Base-by-base conservation (phyloP, 2,888 invertebrate genomes). In the Diarsia mendica region DNA sequence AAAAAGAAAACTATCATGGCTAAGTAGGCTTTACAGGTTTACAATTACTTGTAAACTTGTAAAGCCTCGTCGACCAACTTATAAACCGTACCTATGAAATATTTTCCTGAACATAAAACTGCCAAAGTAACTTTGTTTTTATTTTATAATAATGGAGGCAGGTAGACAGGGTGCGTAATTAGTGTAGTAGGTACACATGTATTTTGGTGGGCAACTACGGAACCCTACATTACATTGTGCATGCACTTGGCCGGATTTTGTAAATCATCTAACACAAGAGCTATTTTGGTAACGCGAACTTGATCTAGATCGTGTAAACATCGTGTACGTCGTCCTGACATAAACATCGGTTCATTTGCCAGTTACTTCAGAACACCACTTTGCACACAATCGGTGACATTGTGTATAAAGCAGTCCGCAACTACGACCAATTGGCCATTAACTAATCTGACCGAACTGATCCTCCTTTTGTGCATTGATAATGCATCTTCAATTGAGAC, bases 401-500 rank as follows among this genome's bases (percentile, higher is more conserved):
- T 1, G 33, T 39, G 39, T 53, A 48, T 44, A 8, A 8, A 48
- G 48, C 49, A 49, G 23, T 20, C 10, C 28, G n/a, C 28, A 33
- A 64, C 33, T 18, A 33, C 33, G 10, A 33, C 63, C 67, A 70
- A 67, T 75, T 71, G 49, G 61, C 55, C 39, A 61, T 80, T 84
- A 80, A 80, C 46, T 23, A 20, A 72, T 58, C 71, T n/a, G 20
- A 6, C 66, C 13, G 13, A 64, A 80, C 46, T 39, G 49, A 67
- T 63, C 48, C 63, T 10, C 3, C 70, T 68, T 65, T 80, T 82
- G 67, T 82, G 80, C 75, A 69, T 46, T 75, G 65, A 75, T 67
- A 74, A 51, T 84, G 68, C 70, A 84, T 68, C 61, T 67, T 65
- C 53, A 79, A 83, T 72, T 67, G 67, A 39, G 33, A 63, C 61